Conservation (phyloP, 2,113 vertebrate species). For the Promerops cafer region DNA sequence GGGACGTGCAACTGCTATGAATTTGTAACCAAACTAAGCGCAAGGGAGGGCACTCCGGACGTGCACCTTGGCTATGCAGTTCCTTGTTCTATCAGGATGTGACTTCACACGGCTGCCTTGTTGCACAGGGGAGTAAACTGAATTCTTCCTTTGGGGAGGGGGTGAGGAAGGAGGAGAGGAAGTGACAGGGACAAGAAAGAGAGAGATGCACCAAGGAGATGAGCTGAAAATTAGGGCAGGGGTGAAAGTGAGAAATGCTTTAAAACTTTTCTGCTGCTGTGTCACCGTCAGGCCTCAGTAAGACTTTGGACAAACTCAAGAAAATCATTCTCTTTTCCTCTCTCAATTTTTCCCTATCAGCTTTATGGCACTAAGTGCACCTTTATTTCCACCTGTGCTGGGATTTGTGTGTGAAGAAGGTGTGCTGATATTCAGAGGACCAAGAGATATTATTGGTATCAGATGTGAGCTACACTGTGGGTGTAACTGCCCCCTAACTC, state of each 20-base stretch:
- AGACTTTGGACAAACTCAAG: neutral
- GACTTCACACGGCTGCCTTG: slow-evolving; percentile 31
- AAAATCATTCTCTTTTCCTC: neutral
- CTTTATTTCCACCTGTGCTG: neutral
- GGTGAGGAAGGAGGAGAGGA: neutral
- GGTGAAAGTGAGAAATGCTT: neutral
- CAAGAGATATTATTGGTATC: neutral
- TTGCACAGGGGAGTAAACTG: neutral
- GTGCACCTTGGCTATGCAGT: neutral
- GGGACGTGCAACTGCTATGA: neutral
- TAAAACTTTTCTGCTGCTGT: neutral
- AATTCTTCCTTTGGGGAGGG: neutral
- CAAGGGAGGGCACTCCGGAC: neutral
- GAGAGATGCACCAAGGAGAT: neutral
- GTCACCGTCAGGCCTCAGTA: neutral
- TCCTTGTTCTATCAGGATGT: slow-evolving; percentile 72
- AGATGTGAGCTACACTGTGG: neutral
- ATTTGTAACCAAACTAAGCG: neutral
- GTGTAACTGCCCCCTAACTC: neutral
- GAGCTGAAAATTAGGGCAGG: neutral
- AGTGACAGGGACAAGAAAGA: neutral
- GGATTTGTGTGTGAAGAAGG: neutral
- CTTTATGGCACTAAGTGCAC: neutral
- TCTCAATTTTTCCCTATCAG: neutral
- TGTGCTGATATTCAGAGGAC: neutral